These are phyloP conservation scores for Diploscapter pachys DNA, from an alignment of 1,140 invertebrate species.

Conservation along the genomic window DNA sequence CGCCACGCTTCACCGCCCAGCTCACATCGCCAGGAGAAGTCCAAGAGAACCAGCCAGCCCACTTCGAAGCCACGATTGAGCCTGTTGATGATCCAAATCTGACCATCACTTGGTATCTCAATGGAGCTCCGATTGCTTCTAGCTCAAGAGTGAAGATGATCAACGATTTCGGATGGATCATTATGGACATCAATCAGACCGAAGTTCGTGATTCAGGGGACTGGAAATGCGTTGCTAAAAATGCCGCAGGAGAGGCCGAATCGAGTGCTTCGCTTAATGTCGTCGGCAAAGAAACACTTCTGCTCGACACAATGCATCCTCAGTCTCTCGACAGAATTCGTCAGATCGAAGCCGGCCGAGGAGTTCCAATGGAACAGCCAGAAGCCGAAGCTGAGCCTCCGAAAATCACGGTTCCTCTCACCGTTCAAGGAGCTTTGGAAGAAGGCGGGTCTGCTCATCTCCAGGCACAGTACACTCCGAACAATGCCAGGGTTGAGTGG, in stretches of 20 bases:
- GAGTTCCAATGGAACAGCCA: constrained; percentile 41
- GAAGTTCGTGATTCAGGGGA: constrained; percentile 58
- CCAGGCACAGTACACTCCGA: constrained; percentile 83
- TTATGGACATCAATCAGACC: constrained; percentile 74
- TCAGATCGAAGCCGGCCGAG: constrained; percentile 73
- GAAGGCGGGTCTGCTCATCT: constrained; percentile 81
- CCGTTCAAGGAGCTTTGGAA: constrained; percentile 77
- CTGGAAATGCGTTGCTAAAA: constrained; percentile 54
- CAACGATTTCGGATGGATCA: constrained; percentile 88
- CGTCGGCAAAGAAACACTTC: constrained; percentile 77
- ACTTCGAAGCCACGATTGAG: constrained; percentile 90
- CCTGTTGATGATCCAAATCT: constrained; percentile 92
- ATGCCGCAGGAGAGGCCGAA: constrained; percentile 51
- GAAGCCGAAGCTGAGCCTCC: constrained; percentile 68
- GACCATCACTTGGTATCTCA: constrained; percentile 86
- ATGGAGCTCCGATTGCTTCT: constrained; percentile 59
- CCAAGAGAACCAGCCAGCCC: constrained; percentile 87
- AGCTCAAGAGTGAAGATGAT: constrained; percentile 83
- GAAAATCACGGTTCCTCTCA: constrained; percentile 81
- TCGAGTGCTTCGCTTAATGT: constrained; percentile 49
- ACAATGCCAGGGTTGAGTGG: constrained; percentile 76
- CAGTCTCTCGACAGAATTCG: constrained; percentile 91
- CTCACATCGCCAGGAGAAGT: constrained; percentile 65
- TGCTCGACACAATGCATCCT: constrained; percentile 86
- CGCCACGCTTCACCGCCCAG: constrained; percentile 49